These are phyloP conservation scores for Epistrophe eligans DNA, from an alignment of 2,888 invertebrate genomes.

Conservation along the genomic window DNA sequence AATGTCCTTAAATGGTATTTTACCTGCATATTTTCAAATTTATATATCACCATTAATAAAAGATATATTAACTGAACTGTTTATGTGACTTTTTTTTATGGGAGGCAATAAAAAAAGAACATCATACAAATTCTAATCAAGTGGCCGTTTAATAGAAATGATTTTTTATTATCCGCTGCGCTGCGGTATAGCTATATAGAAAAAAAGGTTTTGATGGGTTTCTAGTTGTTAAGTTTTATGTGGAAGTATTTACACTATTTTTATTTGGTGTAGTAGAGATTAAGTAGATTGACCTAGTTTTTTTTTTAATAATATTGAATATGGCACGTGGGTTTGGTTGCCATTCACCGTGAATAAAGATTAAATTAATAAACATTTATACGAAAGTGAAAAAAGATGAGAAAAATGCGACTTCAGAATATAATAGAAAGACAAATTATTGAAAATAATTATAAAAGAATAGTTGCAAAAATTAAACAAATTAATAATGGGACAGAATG, in stretches of 20 bases:
- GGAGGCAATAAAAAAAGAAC: constrained; percentile 11
- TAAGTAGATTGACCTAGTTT: constrained; percentile 51
- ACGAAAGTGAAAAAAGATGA: too few species aligned
- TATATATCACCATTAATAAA: constrained; percentile 48
- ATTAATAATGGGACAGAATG: too few species aligned
- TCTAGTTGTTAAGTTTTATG: constrained; percentile 11
- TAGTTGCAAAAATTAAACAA: too few species aligned
- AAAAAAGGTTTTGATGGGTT: constrained; percentile 40
- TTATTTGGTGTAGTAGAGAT: constrained; percentile 25
- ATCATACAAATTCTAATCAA: constrained; percentile 54
- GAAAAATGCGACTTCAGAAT: too few species aligned
- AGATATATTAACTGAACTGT: constrained; percentile 60
- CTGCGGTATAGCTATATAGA: too few species aligned
- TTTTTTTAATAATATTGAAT: neutral
- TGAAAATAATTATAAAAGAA: too few species aligned
- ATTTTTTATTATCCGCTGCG: constrained; percentile 27
- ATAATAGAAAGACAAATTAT: too few species aligned
- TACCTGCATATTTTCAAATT: constrained; percentile 26
- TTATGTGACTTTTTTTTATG: constrained; percentile 71
- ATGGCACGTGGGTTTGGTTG: neutral
- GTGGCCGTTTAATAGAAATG: constrained; percentile 51
- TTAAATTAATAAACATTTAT: neutral
- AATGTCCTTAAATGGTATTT: constrained; percentile 27
- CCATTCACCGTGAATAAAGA: neutral
- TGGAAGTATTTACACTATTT: constrained; percentile 2